phyloP scores from a whole-genome alignment of 2,113 vertebrate species.

The Tichodroma muraria region DNA sequence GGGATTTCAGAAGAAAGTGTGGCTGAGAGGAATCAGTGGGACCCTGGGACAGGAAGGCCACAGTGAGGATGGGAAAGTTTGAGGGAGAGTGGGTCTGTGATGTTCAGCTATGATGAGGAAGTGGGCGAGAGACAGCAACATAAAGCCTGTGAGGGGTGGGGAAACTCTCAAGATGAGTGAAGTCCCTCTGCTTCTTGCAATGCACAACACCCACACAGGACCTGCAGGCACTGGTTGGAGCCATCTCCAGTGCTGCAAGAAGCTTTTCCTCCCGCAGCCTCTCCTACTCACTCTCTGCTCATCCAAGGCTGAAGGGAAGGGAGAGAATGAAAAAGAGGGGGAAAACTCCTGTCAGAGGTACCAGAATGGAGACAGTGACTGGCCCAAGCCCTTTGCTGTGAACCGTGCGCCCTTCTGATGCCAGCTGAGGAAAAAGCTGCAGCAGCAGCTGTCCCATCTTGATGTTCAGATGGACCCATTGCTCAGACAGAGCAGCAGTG shows the following conservation, averaged over 20 bases:
- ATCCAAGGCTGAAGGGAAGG: neutral
- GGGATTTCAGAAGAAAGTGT: neutral
- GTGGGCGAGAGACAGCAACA: neutral
- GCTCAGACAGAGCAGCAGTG: neutral
- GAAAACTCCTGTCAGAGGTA: neutral
- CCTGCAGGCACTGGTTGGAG: neutral
- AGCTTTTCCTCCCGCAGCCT: neutral
- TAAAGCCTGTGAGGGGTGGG: neutral
- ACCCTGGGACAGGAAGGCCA: neutral
- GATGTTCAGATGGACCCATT: neutral
- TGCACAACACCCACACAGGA: neutral
- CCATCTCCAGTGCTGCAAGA: neutral
- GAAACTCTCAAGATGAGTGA: neutral
- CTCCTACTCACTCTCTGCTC: neutral
- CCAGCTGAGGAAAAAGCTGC: neutral
- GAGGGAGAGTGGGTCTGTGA: neutral
- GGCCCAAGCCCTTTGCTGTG: neutral
- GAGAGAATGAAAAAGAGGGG: neutral
- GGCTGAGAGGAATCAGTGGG: neutral
- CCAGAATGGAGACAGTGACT: neutral
- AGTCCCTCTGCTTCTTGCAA: neutral
- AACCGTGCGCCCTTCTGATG: neutral
- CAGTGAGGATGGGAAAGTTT: neutral
- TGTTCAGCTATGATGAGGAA: neutral
- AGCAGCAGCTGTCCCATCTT: neutral